Evolutionary conservation across 2,797 vertebrate species (phyloP).

Genomic region (Enteromius mattozi): DNA sequence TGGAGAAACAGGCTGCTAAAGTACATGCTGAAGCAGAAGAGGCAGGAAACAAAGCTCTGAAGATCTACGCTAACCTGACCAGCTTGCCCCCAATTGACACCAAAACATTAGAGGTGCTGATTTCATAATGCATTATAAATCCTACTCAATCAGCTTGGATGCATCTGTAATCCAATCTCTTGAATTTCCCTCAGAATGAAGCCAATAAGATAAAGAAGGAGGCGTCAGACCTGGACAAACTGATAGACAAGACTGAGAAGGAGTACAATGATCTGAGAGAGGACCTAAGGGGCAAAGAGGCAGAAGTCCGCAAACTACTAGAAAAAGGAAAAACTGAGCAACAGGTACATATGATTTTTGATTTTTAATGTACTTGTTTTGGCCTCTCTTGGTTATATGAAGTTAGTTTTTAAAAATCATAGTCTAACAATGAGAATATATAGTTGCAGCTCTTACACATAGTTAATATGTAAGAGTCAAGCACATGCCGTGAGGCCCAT

Average conservation of each 20-base stretch:
- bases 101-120: constrained; percentile 83
- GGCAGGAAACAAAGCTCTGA: constrained; percentile 87
- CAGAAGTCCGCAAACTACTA: constrained; percentile 91
- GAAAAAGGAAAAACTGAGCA: constrained; percentile 95
- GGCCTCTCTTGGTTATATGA: not conserved
- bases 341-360: constrained; percentile 80
- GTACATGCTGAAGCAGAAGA: constrained; percentile 88
- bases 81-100: constrained; percentile 86
- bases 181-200: constrained; percentile 79
- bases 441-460: not conserved
- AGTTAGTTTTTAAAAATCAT: not conserved
- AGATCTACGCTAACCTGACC: constrained; percentile 92
- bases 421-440: not conserved
- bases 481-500: not conserved
- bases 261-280: constrained; percentile 92
- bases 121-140: not conserved
- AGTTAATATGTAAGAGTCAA: not conserved
- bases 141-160: not conserved
- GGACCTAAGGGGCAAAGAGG: constrained; percentile 90
- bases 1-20: constrained; percentile 90
- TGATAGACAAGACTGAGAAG: constrained; percentile 90
- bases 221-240: constrained; percentile 87
- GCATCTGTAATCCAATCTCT: not conserved
- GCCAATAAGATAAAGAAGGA: constrained; percentile 93
- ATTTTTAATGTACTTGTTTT: not conserved